phyloP scores from a whole-genome alignment of 2,113 vertebrate genomes.

The Periophthalmodon schlosseri region DNA sequence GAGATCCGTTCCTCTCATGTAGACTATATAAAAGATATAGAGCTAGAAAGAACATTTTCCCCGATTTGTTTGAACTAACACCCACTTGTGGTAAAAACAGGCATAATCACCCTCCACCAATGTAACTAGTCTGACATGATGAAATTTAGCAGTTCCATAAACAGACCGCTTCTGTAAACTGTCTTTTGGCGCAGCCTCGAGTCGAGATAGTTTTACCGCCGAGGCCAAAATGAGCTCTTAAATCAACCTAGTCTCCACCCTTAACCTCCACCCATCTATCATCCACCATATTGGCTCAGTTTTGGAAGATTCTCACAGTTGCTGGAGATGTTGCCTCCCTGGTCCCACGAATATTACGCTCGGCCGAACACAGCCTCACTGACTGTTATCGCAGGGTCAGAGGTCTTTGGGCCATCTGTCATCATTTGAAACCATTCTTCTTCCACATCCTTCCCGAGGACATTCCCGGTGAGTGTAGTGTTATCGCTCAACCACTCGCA shows the following conservation, averaged over 20 bases:
- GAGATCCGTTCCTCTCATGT: not conserved
- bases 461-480: constrained; percentile 23
- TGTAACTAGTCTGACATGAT: constrained; percentile 10
- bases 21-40: not conserved
- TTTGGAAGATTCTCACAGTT: constrained; percentile 26
- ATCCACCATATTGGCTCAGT: constrained; percentile 31
- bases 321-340: constrained; percentile 17
- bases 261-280: constrained; percentile 41
- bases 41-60: not conserved
- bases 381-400: constrained; percentile 46
- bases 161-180: constrained; percentile 19
- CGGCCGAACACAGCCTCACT: constrained; percentile 31
- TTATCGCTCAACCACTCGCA: constrained; percentile 16
- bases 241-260: constrained; percentile 29
- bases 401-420: constrained; percentile 58
- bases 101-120: constrained; percentile 1
- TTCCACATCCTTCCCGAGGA: constrained; percentile 37
- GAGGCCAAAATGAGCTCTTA: constrained; percentile 46
- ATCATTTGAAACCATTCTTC: constrained; percentile 30
- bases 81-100: not conserved
- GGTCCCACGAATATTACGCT: constrained; percentile 30
- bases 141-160: constrained; percentile 18
- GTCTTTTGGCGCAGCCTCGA: constrained; percentile 24
- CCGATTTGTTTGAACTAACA: not conserved
- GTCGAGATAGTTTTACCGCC: constrained; percentile 40